Evolutionary conservation across 2,113 vertebrate genomes (phyloP), one percentile per base, ranked within the genome.

Genomic region (Alligator sinensis): DNA sequence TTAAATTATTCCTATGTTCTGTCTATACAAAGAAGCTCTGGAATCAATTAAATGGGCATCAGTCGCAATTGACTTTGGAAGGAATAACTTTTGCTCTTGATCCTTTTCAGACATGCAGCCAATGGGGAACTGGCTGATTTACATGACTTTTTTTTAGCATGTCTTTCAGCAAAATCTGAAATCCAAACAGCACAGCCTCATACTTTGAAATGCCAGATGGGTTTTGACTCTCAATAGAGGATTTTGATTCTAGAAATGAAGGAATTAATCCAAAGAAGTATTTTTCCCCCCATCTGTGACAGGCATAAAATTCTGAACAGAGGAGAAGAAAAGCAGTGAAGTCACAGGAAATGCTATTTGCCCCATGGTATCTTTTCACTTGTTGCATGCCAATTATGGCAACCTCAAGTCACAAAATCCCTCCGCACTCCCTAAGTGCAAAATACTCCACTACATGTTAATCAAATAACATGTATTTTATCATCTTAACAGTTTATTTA

Each of bases 1-100:
- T 95, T 91, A 87, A 92, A 92, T 92, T 92, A 81, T 55, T 77
- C 88, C 70, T 84, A 57, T 80, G 72, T 91, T 94, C 83, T 91
- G 75, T 90, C 91, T 94, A 77, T 86, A 87, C 79, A 94, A 89
- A 96, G 90, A 54, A 80, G 91, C 90, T 94, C 93, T 95, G 87
- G 87, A 95, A 91, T 88, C 94, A 92, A 77, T 88, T 94, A 95
- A 77, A 64, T 70, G 82, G 94, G 68, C 72, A 91, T 87, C 92
- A 94, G 30, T 64, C 80, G 80, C 3, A 0, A 86, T 95, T 86
- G 78, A 90, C 82, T 72, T 94, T 92, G 88, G 94, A 96, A 96
- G 90, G 79, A 96, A 90, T 38, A 94, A 92, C 80, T 96, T 94
- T 95, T 95, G 80, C 94, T 97, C 94, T 96, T 82, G 22, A 90